Evolutionary conservation across 2,113 vertebrate species (phyloP), one percentile per base, ranked within the genome.

Genomic region (Microcebus ravelobensis): DNA sequence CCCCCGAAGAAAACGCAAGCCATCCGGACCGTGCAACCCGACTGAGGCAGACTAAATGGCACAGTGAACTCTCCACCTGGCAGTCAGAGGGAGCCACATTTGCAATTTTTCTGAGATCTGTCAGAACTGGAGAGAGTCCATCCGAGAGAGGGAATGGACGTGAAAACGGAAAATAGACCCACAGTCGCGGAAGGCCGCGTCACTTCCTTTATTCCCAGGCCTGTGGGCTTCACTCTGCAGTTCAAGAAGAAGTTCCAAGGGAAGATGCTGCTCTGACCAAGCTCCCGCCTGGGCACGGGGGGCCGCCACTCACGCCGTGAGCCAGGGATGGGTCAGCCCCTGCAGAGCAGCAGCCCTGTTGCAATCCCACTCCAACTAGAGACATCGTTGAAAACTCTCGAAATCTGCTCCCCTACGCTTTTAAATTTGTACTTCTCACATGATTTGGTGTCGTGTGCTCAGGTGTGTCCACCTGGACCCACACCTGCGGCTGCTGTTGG

Each of bases 381-480:
- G 50, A 74, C 3, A 23, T 42, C 4, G 11, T 5, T 34, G 3
- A 23, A 13, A 27, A 68, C n/a, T 14, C 9, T 1, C 81, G 59
- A 36, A 11, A 27, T 39, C 34, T 0, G 15, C 59, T 34, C 36
- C 1, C 3, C 2, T 21, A 4, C 4, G n/a, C 4, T n/a, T 17
- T 36, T 31, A 34, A 2, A 2, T 4, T 17, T 1, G 6, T 11
- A 4, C 36, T 20, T 13, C n/a, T 11, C 8, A 0, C 9, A 15
- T 0, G 23, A 59, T 0, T 29, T 2, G 45, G 27, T 23, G n/a
- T 17, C 6, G 4, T 7, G 0, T 6, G 11, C 2, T 18, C 8
- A 3, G 0, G 9, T 1, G 11, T 13, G 0, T 13, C 10, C 4
- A 0, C 4, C 3, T 25, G 7, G 39, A 20, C 48, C 10, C 0